Percentiles rank a stretch among this genome's conserved stretches.
Evolutionary conservation across 2,797 vertebrate genomes (phyloP).

Genomic region (Lutra lutra): DNA sequence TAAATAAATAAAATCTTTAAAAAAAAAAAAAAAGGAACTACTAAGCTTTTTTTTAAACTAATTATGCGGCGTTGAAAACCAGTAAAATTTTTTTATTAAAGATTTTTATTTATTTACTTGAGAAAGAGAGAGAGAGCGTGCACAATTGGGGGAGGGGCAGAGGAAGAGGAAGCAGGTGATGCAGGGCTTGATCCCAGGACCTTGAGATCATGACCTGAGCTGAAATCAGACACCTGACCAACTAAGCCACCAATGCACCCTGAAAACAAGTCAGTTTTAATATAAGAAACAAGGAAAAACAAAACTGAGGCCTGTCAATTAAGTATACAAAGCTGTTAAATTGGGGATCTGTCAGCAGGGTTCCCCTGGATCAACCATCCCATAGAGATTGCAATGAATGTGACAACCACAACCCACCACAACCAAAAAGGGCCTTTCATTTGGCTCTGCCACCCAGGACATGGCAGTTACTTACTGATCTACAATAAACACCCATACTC

Average conservation of each 20-base stretch:
- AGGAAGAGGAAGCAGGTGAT: not conserved
- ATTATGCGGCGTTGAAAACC: not conserved
- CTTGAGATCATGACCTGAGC: no score
- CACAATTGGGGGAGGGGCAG: not conserved
- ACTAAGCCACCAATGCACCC: not conserved
- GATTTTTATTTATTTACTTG: not conserved
- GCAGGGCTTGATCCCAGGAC: not conserved
- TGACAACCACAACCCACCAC: not conserved
- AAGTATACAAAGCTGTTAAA: not conserved
- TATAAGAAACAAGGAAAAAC: not conserved
- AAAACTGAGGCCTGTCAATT: not conserved
- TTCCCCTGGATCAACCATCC: not conserved
- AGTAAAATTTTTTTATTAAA: not conserved
- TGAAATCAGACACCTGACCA: not conserved
- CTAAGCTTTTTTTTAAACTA: not conserved
- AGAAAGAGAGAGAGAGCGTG: not conserved
- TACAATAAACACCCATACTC: not conserved
- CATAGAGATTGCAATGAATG: not conserved
- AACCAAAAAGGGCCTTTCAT: not conserved
- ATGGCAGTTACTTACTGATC: not conserved
- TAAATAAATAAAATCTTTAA: not conserved
- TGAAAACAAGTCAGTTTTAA: not conserved
- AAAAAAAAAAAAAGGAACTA: not conserved
- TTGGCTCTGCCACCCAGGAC: not conserved
- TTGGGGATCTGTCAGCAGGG: fast-evolving